These are phyloP conservation scores for Coenonympha glycerion DNA, from an alignment of 2,888 invertebrate genomes.

Conservation along the genomic window DNA sequence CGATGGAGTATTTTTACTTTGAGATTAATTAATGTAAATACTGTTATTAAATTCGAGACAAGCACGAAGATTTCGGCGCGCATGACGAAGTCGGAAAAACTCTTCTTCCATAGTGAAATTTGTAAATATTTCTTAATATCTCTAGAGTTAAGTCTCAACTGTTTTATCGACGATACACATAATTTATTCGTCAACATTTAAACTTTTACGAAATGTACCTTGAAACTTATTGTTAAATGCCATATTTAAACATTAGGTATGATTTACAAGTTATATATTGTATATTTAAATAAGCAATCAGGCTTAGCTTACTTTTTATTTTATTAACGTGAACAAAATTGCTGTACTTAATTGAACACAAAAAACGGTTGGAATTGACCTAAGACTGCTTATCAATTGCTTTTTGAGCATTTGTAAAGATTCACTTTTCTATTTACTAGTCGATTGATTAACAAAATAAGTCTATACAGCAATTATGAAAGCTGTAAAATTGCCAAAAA, in stretches of 20 bases:
- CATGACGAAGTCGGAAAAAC: slow-evolving; percentile 52
- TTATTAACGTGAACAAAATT: slow-evolving; percentile 42
- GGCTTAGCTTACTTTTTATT: slow-evolving; percentile 38
- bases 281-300: slow-evolving; percentile 33
- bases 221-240: slow-evolving; percentile 70
- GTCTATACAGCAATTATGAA: slow-evolving; percentile 24
- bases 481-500: slow-evolving; percentile 30
- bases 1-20: slow-evolving; percentile 49
- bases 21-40: slow-evolving; percentile 71
- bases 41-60: slow-evolving; percentile 61
- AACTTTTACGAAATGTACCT: slow-evolving; percentile 70
- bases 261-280: slow-evolving; percentile 44
- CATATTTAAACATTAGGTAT: slow-evolving; percentile 74
- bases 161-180: slow-evolving; percentile 67
- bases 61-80: slow-evolving; percentile 54
- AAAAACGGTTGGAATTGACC: slow-evolving; percentile 69
- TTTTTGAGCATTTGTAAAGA: slow-evolving; percentile 43
- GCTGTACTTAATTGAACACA: slow-evolving; percentile 29
- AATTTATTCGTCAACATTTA: slow-evolving; percentile 71
- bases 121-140: slow-evolving; percentile 71
- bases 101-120: slow-evolving; percentile 75
- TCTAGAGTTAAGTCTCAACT: slow-evolving; percentile 53
- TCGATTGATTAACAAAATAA: slow-evolving; percentile 30
- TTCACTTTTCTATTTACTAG: slow-evolving; percentile 39
- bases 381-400: slow-evolving; percentile 65